phyloP scores from a whole-genome alignment of 1,140 invertebrate genomes.

The Sogatella furcifera region DNA sequence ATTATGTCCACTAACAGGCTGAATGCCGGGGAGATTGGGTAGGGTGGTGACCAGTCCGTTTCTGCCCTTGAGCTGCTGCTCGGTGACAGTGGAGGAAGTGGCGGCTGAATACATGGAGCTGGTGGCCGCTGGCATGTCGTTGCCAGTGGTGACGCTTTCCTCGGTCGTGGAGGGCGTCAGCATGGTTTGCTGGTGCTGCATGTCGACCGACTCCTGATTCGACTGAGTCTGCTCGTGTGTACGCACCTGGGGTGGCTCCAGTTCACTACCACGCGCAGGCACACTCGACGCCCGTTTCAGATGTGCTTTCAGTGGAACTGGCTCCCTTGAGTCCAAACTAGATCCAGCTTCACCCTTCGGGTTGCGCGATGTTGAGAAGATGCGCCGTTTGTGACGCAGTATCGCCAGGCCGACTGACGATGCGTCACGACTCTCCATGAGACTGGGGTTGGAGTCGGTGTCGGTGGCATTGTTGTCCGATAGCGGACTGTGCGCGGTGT shows the following conservation, averaged over 20 bases:
- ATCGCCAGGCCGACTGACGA: slow-evolving; percentile 39
- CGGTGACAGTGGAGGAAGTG: not conserved
- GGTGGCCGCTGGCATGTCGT: not conserved
- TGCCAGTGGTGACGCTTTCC: slow-evolving; percentile 14
- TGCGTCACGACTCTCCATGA: slow-evolving; percentile 25
- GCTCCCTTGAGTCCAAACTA: slow-evolving; percentile 31
- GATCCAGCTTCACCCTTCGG: slow-evolving; percentile 43
- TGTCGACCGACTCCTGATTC: slow-evolving; percentile 10
- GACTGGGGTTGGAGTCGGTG: slow-evolving; percentile 38
- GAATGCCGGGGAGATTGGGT: slow-evolving; percentile 46
- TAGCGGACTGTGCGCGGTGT: slow-evolving; percentile 25
- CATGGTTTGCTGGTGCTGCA: slow-evolving; percentile 7
- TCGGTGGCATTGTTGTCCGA: slow-evolving; percentile 30
- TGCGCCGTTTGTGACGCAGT: slow-evolving; percentile 62
- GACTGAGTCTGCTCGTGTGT: slow-evolving; percentile 8
- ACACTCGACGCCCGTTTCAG: slow-evolving; percentile 50
- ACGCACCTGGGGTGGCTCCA: not conserved
- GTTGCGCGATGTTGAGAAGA: slow-evolving; percentile 62
- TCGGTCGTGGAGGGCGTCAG: slow-evolving; percentile 10
- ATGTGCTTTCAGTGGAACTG: slow-evolving; percentile 24
- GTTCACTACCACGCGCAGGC: slow-evolving; percentile 21
- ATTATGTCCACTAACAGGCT: slow-evolving; percentile 49
- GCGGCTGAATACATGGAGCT: not conserved
- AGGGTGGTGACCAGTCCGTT: slow-evolving; percentile 38
- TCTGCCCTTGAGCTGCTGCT: slow-evolving; percentile 25